Conservation (phyloP, 2,113 vertebrate species). For the Ia io region DNA sequence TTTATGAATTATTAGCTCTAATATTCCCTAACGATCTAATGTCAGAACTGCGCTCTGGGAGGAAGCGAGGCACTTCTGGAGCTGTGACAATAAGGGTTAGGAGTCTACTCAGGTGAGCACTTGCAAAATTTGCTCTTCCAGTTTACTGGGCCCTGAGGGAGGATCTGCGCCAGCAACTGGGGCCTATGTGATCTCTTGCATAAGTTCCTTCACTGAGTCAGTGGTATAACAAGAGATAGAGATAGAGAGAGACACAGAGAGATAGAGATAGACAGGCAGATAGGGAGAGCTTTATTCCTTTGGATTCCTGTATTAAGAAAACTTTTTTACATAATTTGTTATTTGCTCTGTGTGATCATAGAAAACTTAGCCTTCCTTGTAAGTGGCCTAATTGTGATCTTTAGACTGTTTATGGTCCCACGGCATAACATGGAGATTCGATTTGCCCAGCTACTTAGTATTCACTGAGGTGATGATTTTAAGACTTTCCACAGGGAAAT, state of each 20-base stretch:
- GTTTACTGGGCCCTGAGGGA: neutral
- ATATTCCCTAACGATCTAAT: neutral
- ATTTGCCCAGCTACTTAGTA: neutral
- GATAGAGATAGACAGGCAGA: neutral
- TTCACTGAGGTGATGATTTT: neutral
- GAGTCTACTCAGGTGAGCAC: neutral
- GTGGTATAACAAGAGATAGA: neutral
- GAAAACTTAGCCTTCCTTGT: neutral
- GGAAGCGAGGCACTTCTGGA: neutral
- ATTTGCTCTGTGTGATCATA: neutral
- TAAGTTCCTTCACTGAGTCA: neutral
- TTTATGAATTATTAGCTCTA: slow-evolving; percentile 31
- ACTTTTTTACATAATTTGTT: neutral
- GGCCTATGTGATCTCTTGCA: neutral
- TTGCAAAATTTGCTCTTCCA: neutral
- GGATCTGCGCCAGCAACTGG: neutral
- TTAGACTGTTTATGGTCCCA: neutral
- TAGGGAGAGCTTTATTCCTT: neutral
- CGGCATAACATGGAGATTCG: neutral
- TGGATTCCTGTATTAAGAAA: neutral
- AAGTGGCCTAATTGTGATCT: neutral
- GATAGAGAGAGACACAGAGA: neutral
- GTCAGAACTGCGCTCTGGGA: neutral
- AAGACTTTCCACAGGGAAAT: neutral
- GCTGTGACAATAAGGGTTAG: neutral